phyloP scores from a whole-genome alignment of 2,113 vertebrate genomes.

The Setophaga petechia region DNA sequence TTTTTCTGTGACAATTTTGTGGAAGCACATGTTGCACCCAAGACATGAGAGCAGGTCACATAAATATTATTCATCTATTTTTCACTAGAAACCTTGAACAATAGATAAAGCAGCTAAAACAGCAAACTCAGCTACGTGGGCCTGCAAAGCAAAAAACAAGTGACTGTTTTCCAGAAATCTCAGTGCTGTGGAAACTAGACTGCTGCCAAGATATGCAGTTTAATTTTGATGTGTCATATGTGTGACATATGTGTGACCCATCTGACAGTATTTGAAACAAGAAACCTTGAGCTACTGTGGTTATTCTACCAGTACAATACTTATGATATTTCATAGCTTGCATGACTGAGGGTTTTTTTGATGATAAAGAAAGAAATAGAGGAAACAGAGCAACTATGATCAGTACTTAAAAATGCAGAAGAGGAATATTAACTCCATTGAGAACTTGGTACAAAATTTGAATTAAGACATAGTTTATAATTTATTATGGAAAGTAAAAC shows the following conservation, averaged over 20 bases:
- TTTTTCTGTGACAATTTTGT: not conserved
- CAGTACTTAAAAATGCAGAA: not conserved
- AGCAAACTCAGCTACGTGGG: not conserved
- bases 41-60: rapidly evolving
- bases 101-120: not conserved
- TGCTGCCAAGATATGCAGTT: not conserved
- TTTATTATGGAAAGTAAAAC: not conserved
- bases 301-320: not conserved
- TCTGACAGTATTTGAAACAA: not conserved
- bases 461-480: not conserved
- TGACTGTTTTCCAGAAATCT: not conserved
- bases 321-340: not conserved
- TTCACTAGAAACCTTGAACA: not conserved
- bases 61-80: not conserved
- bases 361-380: not conserved
- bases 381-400: not conserved
- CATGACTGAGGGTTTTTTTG: not conserved
- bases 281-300: not conserved
- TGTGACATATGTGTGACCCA: not conserved
- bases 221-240: not conserved
- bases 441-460: not conserved
- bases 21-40: not conserved
- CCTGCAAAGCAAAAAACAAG: not conserved
- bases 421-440: not conserved
- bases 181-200: not conserved